A percentile compares a stretch with the other conserved stretches of the same genome.
Conservation (phyloP, 2,113 vertebrate species). For the Prunella himalayana region DNA sequence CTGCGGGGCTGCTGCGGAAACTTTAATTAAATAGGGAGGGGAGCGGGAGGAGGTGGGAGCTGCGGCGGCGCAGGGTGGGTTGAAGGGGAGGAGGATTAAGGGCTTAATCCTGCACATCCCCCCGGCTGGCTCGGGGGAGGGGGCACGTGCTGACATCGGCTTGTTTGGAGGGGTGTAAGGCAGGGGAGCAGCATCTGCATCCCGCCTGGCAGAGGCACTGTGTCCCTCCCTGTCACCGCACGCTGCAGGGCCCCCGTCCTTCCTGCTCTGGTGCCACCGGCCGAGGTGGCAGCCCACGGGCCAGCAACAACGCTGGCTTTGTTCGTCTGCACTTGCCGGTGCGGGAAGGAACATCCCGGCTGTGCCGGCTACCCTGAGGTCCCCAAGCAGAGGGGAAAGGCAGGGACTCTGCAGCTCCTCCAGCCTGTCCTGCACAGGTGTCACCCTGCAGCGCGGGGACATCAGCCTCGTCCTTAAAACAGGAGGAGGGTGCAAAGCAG, state of each 20-base stretch:
- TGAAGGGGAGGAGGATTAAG: slow-evolving; percentile 45
- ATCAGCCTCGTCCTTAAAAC: not conserved
- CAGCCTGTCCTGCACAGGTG: not conserved
- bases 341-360: not conserved
- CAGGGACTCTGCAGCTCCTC: not conserved
- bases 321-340: not conserved
- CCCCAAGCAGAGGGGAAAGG: fast-evolving
- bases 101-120: not conserved
- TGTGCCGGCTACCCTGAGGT: not conserved
- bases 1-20: slow-evolving; percentile 84
- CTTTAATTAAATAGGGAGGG: slow-evolving; percentile 83
- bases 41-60: slow-evolving; percentile 64
- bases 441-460: fast-evolving
- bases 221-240: not conserved
- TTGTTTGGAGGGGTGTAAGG: not conserved
- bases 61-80: slow-evolving; percentile 45
- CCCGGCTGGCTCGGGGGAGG: not conserved
- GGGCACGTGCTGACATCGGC: not conserved
- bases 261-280: not conserved
- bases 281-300: not conserved
- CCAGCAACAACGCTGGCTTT: slow-evolving; percentile 39
- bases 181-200: not conserved
- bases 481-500: fast-evolving
- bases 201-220: fast-evolving
- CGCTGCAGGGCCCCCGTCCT: not conserved